Conservation (phyloP, 2,888 invertebrate species). For the Cheilosia impressa region DNA sequence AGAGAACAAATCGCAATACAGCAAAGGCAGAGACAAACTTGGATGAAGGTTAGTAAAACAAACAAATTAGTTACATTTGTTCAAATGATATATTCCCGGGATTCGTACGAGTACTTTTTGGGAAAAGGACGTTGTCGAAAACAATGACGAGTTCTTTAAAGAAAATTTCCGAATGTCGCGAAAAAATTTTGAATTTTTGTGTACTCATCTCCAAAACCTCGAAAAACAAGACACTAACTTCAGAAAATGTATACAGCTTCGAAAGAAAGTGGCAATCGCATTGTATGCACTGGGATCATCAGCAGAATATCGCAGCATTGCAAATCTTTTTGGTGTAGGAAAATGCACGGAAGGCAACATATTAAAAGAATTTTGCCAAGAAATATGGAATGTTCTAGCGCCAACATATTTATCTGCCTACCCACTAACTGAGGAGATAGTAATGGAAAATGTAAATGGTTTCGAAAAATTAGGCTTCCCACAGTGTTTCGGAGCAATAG, state of each 20-base stretch:
- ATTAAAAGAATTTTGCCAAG: neutral
- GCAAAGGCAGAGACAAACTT: neutral
- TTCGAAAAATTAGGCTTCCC: constrained; percentile 19
- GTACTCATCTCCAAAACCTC: too few relatives aligned
- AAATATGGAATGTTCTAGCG: constrained; percentile 8
- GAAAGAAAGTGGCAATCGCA: constrained; percentile 43
- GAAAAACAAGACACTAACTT: too few relatives aligned
- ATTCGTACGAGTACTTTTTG: too few relatives aligned
- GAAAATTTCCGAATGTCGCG: constrained; percentile 71
- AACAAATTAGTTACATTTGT: neutral
- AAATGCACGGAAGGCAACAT: constrained; percentile 1
- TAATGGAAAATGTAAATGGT: constrained; percentile 15
- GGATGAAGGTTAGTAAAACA: neutral
- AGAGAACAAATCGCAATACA: neutral
- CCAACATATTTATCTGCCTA: constrained; percentile 15
- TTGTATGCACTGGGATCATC: constrained; percentile 63
- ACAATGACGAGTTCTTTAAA: constrained; percentile 56
- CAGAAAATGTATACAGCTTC: too few relatives aligned
- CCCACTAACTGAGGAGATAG: neutral
- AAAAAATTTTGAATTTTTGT: constrained; percentile 75
- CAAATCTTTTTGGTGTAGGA: too few relatives aligned
- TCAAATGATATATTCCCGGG: too few relatives aligned
- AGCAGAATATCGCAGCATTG: too few relatives aligned
- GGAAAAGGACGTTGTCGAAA: neutral
- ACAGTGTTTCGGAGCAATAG: constrained; percentile 10